A percentile compares a stretch with the other conserved stretches of the same genome.
These are phyloP conservation scores for Aphaenogaster floridana DNA, from an alignment of 1,140 invertebrate species.

Conservation along the genomic window DNA sequence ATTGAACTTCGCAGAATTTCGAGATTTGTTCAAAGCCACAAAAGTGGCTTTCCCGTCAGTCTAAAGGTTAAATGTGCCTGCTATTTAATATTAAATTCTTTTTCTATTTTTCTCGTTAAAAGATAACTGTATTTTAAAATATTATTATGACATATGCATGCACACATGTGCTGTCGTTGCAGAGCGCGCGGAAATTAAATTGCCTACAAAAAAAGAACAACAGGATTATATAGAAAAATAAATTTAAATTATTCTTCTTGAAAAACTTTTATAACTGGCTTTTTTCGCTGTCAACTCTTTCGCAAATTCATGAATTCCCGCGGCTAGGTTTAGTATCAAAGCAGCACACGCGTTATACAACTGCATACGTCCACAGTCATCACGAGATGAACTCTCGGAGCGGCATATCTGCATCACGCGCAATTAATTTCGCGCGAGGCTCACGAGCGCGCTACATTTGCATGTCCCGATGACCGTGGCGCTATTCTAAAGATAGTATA, in stretches of 20 bases:
- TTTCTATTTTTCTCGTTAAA: background rate
- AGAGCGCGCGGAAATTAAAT: background rate
- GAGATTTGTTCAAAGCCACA: too few relatives aligned
- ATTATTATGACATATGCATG: background rate
- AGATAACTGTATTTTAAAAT: background rate
- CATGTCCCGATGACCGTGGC: conserved; percentile 74
- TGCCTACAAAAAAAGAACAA: background rate
- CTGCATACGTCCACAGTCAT: conserved; percentile 10
- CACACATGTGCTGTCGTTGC: background rate
- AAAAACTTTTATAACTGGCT: background rate
- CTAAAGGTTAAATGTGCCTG: too few relatives aligned
- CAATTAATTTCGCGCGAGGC: conserved; percentile 78
- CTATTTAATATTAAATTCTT: background rate
- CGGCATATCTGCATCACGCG: conserved; percentile 64
- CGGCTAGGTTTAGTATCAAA: background rate
- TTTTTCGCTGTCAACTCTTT: background rate
- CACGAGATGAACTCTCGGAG: conserved; percentile 52
- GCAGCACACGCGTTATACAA: conserved; percentile 51
- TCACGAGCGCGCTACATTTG: conserved; percentile 72
- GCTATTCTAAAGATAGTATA: conserved; percentile 75
- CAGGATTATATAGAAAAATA: background rate
- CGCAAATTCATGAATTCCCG: background rate
- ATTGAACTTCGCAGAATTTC: too few relatives aligned
- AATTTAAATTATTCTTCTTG: background rate
- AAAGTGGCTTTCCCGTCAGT: too few relatives aligned